These are phyloP conservation scores for Chlorops oryzae DNA, from an alignment of 1,140 invertebrate species.

Conservation along the genomic window DNA sequence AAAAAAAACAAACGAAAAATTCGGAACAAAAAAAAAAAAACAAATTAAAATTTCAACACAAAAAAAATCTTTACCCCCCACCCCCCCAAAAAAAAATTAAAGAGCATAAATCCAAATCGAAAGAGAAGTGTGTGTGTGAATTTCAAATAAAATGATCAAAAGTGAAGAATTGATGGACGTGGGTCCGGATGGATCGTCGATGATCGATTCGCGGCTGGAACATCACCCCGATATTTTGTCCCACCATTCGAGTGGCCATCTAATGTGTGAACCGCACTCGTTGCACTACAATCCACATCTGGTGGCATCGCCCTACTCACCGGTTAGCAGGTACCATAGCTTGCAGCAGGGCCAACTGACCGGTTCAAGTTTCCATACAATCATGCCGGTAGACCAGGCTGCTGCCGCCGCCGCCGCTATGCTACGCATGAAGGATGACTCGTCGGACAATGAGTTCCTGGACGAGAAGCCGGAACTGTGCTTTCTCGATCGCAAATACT, in stretches of 20 bases:
- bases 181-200: too few relatives aligned
- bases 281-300: too few relatives aligned
- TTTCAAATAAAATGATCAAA: conserved; percentile 37
- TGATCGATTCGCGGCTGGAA: too few relatives aligned
- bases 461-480: conserved; percentile 39
- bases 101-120: not conserved
- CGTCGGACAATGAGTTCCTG: conserved; percentile 35
- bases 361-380: conserved; percentile 28
- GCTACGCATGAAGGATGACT: conserved; percentile 18
- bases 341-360: conserved; percentile 27
- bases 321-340: conserved; percentile 28
- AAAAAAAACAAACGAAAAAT: conserved; percentile 7
- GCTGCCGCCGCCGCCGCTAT: conserved; percentile 4
- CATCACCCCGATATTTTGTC: too few relatives aligned
- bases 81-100: conserved; percentile 3
- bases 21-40: conserved; percentile 6
- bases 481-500: conserved; percentile 41
- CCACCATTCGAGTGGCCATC: too few relatives aligned
- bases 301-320: too few relatives aligned
- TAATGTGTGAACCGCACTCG: too few relatives aligned
- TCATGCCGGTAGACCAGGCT: conserved; percentile 13
- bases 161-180: conserved; percentile 40
- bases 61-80: not conserved
- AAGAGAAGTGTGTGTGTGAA: not conserved
- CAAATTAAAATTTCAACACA: conserved; percentile 3